phyloP scores from a whole-genome alignment of 2,113 vertebrate genomes.

The Vidua chalybeata region DNA sequence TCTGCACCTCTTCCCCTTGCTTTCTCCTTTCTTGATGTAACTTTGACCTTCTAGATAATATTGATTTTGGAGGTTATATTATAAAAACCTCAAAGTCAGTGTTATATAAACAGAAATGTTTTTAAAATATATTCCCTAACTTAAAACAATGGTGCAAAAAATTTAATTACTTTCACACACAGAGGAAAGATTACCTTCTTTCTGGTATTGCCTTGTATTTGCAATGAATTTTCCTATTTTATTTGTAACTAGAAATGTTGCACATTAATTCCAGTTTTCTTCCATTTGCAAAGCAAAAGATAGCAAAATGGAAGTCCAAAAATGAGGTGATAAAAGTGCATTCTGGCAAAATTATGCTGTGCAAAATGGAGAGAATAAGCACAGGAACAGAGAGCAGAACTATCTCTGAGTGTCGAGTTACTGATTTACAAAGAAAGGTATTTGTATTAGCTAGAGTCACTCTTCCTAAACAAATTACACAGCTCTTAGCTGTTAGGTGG shows the following conservation, averaged over 20 bases:
- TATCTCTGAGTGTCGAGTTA: background rate
- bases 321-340: background rate
- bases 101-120: background rate
- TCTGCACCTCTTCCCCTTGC: slow-evolving; percentile 24
- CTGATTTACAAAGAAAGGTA: background rate
- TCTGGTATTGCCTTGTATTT: background rate
- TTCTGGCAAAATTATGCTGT: background rate
- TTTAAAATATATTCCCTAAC: background rate
- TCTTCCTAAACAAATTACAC: background rate
- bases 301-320: background rate
- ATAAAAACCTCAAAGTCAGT: background rate
- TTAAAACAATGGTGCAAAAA: background rate
- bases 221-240: background rate
- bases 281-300: background rate
- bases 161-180: background rate
- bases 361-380: background rate
- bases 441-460: background rate
- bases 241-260: background rate
- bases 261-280: background rate
- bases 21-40: background rate
- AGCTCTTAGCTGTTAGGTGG: background rate
- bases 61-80: background rate
- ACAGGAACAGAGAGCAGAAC: background rate
- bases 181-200: background rate
- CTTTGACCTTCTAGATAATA: background rate